Base-by-base conservation (phyloP, 1,140 invertebrate genomes). In the Scaptomyza pallida region DNA sequence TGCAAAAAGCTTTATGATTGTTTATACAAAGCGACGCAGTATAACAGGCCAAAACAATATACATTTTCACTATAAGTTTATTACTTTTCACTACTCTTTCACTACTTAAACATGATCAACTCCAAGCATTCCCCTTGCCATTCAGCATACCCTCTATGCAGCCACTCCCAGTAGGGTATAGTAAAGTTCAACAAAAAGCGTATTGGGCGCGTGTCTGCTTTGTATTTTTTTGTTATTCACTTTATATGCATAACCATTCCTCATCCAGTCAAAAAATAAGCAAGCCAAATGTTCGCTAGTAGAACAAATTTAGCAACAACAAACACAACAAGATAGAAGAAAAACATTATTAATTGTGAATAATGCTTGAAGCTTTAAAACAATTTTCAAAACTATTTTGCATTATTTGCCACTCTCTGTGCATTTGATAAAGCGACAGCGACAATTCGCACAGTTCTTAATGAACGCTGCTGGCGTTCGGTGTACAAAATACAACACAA, bases 171-270 rank as follows among this genome's bases (percentile, higher is more conserved):
- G 12, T 4, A 50, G 52, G 37, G 68, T 57, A 71, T 37, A 5
- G n/a, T 1, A 10, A 43, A 45, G 17, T 47, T 30, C 1, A 30
- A 54, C 5, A 54, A 47, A 19, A 45, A 50, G 12, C 21, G 13
- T 33, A 17, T 21, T 23, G 47, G 45, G 26, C 54, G 40, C 30
- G 51, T 13, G 41, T 51, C 48, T 52, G 23, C 54, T 40, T 35
- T 48, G 45, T 15, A 15, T 44, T 44, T 57, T 54, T 26, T 23
- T 23, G 23, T 23, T 23, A 75, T 78, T 64, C 48, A 78, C 59
- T 86, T 86, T 63, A 72, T 81, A 86, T 86, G 67, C 78, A 62
- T 15, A 67, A 21, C 16, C 35, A 47, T 40, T 44, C 56, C 45
- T 61, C 56, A 43, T 61, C 41, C 37, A 60, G 75, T 56, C 64